phyloP scores from a whole-genome alignment of 2,113 vertebrate genomes.

The Syngnathoides biaculeatus region DNA sequence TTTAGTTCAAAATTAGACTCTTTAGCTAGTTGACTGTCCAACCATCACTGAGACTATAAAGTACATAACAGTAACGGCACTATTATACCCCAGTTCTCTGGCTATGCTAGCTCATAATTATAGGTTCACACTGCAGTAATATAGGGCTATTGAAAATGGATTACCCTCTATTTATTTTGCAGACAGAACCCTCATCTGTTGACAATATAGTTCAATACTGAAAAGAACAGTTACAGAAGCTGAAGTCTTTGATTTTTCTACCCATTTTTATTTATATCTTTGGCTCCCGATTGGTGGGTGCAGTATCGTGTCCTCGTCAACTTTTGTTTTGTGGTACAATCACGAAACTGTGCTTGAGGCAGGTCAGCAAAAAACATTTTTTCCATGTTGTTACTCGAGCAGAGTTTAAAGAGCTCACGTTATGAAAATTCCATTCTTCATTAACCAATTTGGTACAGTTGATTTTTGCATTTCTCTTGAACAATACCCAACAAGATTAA shows the following conservation, averaged over 20 bases:
- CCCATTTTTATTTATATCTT: background rate
- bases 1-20: background rate
- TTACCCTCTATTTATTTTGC: constrained; percentile 23
- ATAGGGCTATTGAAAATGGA: constrained; percentile 4
- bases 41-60: constrained; percentile 11
- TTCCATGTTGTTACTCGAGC: too few species aligned
- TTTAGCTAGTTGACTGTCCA: background rate
- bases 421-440: too few species aligned
- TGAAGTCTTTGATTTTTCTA: background rate
- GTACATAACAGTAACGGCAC: background rate
- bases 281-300: too few species aligned
- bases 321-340: too few species aligned
- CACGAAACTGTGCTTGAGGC: too few species aligned
- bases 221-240: background rate
- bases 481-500: too few species aligned
- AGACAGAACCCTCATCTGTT: constrained; percentile 23
- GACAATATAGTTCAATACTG: background rate
- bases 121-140: constrained; percentile 23
- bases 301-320: too few species aligned
- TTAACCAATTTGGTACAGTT: too few species aligned
- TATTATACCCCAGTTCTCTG: constrained; percentile 5
- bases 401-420: too few species aligned
- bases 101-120: constrained; percentile 31
- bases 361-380: too few species aligned
- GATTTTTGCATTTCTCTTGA: too few species aligned